phyloP scores from a whole-genome alignment of 2,888 invertebrate species.

The Trisateles emortualis region DNA sequence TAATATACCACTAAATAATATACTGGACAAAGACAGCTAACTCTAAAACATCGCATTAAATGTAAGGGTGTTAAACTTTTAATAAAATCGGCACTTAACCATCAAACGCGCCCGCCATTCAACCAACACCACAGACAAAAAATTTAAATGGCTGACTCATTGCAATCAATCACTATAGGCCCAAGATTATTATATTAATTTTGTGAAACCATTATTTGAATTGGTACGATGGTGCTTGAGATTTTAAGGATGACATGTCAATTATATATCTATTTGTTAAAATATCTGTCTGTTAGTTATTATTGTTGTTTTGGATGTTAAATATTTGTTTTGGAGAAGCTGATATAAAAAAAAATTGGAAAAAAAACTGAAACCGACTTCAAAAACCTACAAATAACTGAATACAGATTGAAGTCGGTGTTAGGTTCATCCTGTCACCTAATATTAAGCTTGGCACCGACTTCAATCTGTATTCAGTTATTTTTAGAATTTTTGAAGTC shows the following conservation, averaged over 20 bases:
- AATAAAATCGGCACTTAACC: conserved; percentile 46
- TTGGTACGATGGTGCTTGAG: conserved; percentile 75
- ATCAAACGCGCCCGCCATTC: conserved; percentile 48
- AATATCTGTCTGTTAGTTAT: conserved; percentile 47
- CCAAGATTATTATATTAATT: conserved; percentile 84
- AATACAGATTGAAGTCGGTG: too few relatives aligned
- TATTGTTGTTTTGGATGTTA: not conserved
- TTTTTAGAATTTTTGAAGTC: too few relatives aligned
- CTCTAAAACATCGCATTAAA: conserved; percentile 11
- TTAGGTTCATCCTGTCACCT: too few relatives aligned
- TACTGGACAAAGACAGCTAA: conserved; percentile 6
- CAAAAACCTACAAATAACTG: too few relatives aligned
- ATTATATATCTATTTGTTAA: conserved; percentile 77
- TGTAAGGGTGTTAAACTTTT: conserved; percentile 44
- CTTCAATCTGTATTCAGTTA: too few relatives aligned
- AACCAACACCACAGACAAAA: conserved; percentile 43
- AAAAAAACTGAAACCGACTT: too few relatives aligned
- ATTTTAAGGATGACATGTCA: conserved; percentile 80
- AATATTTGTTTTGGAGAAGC: too few relatives aligned
- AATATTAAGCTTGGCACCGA: too few relatives aligned
- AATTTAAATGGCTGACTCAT: conserved; percentile 71
- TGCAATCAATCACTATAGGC: conserved; percentile 83
- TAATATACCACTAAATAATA: conserved; percentile 2
- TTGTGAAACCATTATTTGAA: conserved; percentile 80
- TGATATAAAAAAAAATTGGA: too few relatives aligned